phyloP scores from a whole-genome alignment of 2,888 invertebrate species.

The Ichneumon xanthorius region DNA sequence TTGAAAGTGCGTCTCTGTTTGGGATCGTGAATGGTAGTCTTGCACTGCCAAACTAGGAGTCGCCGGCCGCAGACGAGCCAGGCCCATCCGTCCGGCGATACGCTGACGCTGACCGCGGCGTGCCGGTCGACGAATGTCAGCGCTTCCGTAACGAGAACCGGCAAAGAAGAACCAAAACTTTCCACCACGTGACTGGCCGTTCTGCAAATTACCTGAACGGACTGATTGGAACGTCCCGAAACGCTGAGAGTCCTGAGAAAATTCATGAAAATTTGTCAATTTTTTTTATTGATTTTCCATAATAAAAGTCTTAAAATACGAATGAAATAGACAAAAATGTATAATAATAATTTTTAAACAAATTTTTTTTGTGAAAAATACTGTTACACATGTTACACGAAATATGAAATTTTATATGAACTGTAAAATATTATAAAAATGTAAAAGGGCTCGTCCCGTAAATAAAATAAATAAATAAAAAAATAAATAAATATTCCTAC shows the following conservation, averaged over 20 bases:
- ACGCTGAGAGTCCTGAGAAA: slow-evolving; percentile 83
- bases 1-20: slow-evolving; percentile 85
- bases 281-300: no score
- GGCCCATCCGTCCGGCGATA: slow-evolving; percentile 91
- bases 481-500: background rate
- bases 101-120: slow-evolving; percentile 87
- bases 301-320: no score
- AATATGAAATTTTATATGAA: no score
- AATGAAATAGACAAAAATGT: no score
- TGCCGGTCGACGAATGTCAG: slow-evolving; percentile 91
- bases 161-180: slow-evolving; percentile 92
- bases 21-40: slow-evolving; percentile 84
- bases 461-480: background rate
- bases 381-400: no score
- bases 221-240: slow-evolving; percentile 88
- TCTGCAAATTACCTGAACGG: slow-evolving; percentile 91
- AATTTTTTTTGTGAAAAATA: no score
- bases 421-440: no score
- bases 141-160: slow-evolving; percentile 95
- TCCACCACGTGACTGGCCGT: slow-evolving; percentile 91
- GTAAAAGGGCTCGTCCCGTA: no score
- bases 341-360: no score
- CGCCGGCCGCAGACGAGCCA: slow-evolving; percentile 95
- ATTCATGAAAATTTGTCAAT: background rate
- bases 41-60: slow-evolving; percentile 94